A percentile compares a stretch with the other conserved stretches of the same genome.
Conservation (phyloP, 2,113 vertebrate species). For the Laticauda laticaudata region DNA sequence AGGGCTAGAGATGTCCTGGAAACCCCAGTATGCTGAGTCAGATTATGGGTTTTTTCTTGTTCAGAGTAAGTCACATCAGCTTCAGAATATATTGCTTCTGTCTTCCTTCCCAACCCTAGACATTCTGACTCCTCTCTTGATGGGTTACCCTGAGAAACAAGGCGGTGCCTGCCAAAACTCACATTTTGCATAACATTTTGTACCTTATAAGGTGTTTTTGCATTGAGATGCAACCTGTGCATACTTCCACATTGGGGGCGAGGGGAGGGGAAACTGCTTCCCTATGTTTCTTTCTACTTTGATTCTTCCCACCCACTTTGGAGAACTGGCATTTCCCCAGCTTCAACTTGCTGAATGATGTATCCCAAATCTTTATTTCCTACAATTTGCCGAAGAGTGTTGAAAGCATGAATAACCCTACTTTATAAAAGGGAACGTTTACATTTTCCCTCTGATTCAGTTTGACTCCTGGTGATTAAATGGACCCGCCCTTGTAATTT, state of each 20-base stretch:
- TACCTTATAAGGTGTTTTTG: slow-evolving; percentile 47
- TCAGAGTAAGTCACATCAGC: fast-evolving
- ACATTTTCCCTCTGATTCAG: neutral
- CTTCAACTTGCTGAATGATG: neutral
- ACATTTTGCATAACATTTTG: slow-evolving; percentile 42
- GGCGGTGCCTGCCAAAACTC: slow-evolving; percentile 48
- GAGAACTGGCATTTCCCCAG: neutral
- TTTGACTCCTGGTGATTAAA: neutral
- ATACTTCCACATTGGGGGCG: slow-evolving; percentile 33
- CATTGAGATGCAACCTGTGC: slow-evolving; percentile 51
- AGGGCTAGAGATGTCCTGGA: neutral
- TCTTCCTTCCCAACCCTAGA: slow-evolving; percentile 47
- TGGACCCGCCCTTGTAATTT: neutral
- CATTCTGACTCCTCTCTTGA: slow-evolving; percentile 41
- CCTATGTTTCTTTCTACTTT: neutral
- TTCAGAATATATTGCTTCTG: slow-evolving; percentile 25
- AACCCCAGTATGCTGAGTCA: neutral
- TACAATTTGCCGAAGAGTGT: neutral
- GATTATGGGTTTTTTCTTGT: neutral
- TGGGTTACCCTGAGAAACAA: slow-evolving; percentile 51
- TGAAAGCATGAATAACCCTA: neutral
- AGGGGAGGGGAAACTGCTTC: neutral
- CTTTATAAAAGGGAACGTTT: neutral
- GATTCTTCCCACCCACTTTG: slow-evolving; percentile 17
- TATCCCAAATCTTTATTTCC: neutral